phyloP scores from a whole-genome alignment of 2,113 vertebrate species.

The Crotophaga sulcirostris region DNA sequence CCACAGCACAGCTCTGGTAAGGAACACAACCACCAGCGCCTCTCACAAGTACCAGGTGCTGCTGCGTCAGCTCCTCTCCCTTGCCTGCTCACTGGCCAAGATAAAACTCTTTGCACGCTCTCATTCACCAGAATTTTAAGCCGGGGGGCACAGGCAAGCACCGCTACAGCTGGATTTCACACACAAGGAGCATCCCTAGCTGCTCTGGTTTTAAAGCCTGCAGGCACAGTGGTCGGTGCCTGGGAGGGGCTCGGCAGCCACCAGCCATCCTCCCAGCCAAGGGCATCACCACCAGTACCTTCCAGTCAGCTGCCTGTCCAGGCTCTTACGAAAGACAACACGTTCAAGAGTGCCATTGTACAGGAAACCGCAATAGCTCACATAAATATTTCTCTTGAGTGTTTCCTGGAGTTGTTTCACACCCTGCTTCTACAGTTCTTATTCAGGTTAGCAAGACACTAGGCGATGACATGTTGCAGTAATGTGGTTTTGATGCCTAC shows the following conservation, averaged over 20 bases:
- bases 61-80: background rate
- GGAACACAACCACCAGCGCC: background rate
- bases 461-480: background rate
- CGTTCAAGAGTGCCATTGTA: background rate
- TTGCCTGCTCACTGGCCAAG: background rate
- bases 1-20: background rate
- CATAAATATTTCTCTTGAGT: background rate
- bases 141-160: rapidly evolving
- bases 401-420: background rate
- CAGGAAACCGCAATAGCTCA: background rate
- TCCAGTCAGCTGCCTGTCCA: rapidly evolving
- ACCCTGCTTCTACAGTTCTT: background rate
- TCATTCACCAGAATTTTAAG: background rate
- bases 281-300: rapidly evolving
- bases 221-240: background rate
- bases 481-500: background rate
- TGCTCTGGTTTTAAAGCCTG: background rate
- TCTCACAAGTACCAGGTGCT: background rate
- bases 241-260: background rate
- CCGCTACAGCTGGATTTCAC: background rate
- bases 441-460: background rate
- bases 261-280: background rate
- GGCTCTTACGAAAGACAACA: background rate
- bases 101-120: background rate
- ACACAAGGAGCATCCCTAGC: background rate